phyloP scores from a whole-genome alignment of 2,113 vertebrate species.

The Gobius niger region DNA sequence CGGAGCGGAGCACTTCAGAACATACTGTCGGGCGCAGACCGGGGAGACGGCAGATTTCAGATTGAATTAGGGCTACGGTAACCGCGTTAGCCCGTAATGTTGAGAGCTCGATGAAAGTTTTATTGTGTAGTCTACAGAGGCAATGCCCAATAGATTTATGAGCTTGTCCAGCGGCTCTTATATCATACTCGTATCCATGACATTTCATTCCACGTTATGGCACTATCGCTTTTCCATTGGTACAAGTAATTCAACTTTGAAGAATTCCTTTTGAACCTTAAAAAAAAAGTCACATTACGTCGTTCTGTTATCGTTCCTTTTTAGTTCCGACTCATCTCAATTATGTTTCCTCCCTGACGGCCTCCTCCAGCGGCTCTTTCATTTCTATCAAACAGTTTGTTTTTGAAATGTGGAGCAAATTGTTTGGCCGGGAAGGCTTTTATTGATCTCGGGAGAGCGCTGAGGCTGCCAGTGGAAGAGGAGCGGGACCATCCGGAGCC shows the following conservation, averaged over 20 bases:
- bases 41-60: slow-evolving; percentile 9
- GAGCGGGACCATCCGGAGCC: too few species aligned
- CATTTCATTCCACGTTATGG: too few species aligned
- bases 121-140: background rate
- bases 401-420: slow-evolving; percentile 35
- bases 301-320: background rate
- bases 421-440: slow-evolving; percentile 20
- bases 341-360: background rate
- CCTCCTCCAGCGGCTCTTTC: background rate
- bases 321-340: background rate
- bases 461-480: slow-evolving; percentile 20
- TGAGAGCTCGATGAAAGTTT: background rate
- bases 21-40: slow-evolving; percentile 9
- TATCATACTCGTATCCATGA: too few species aligned
- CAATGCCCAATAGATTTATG: background rate
- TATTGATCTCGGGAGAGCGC: slow-evolving; percentile 39
- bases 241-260: too few species aligned
- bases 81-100: background rate
- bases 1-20: slow-evolving; percentile 14
- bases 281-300: too few species aligned
- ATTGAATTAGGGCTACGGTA: slow-evolving; percentile 24
- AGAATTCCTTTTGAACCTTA: too few species aligned
- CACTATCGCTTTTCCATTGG: too few species aligned
- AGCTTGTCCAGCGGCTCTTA: background rate
- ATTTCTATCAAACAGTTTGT: slow-evolving; percentile 15